Base-by-base conservation (phyloP, 2,888 invertebrate genomes). In the Eudemis profundana region DNA sequence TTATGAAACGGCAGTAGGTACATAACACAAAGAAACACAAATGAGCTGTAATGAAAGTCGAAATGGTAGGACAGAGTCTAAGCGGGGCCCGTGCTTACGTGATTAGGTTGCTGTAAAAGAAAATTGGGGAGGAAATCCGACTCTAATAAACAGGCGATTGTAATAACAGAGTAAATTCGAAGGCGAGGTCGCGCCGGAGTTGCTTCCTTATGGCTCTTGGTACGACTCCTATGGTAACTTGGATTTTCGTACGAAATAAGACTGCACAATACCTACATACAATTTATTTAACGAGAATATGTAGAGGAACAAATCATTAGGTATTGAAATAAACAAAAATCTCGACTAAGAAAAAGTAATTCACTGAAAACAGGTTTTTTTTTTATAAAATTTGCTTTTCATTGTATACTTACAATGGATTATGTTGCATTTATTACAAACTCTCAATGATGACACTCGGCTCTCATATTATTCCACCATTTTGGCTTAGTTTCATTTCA, bases 51-150 rank as follows among this genome's bases (percentile, higher is more conserved):
- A 64, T 51, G 44, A 64, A 51, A 64, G 51, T 50, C 44, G 36
- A 36, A 62, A 56, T 38, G 44, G 44, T 23, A 44, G 47, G 56
- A 47, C 19, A 23, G 44, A 59, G 56, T 36, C 36, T 44, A 49
- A 40, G 40, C 56, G 42, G 17, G 19, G 23, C 57, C 57, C 57
- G 2, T 51, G 64, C 64, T 63, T 63, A 57, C 57, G 50, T 59
- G 64, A 64, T 64, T 64, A 64, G 64, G 57, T 44, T n/a, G 64
- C 50, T 64, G 64, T 51, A 59, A 64, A 64, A 64, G 64, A 64
- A 64, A 64, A 64, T 64, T 64, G 64, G 64, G 62, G 57, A 57
- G 64, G 64, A 64, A 64, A 64, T 64, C 64, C 64, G 57, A 59
- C 23, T 64, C 57, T 64, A 64, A 59, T 64, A 64, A 64, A 59